A percentile compares a stretch with the other conserved stretches of the same genome.
phyloP scores from a whole-genome alignment of 2,888 invertebrate species.

The Amphimallon solstitiale region DNA sequence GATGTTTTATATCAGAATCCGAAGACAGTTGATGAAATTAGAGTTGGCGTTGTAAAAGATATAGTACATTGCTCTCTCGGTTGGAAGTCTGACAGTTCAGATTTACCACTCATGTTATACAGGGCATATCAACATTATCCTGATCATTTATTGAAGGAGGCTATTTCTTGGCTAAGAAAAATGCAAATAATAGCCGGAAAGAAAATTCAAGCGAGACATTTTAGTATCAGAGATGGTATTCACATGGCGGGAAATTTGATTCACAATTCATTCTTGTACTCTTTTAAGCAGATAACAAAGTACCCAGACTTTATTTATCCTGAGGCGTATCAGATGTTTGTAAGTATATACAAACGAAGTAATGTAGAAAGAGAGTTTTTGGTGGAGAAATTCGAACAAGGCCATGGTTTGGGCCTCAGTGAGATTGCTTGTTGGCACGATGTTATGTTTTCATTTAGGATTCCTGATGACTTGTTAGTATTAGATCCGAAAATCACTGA shows the following conservation, averaged over 20 bases:
- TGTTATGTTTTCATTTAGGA: conserved; percentile 62
- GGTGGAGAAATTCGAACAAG: conserved; percentile 55
- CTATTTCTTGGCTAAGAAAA: conserved; percentile 69
- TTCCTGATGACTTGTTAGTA: conserved; percentile 68
- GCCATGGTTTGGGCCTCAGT: conserved; percentile 64
- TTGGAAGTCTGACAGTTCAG: conserved; percentile 69
- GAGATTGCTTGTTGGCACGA: conserved; percentile 60
- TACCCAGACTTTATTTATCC: conserved; percentile 64
- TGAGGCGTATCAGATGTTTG: conserved; percentile 55
- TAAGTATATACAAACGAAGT: conserved; percentile 42
- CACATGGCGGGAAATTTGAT: conserved; percentile 43
- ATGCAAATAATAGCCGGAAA: conserved; percentile 71
- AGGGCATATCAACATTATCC: conserved; percentile 78
- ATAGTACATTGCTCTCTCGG: conserved; percentile 75
- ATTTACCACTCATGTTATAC: conserved; percentile 74
- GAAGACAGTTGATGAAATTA: conserved; percentile 64
- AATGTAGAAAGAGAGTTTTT: conserved; percentile 18
- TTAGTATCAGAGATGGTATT: conserved; percentile 48
- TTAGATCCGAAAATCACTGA: conserved; percentile 66
- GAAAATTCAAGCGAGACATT: conserved; percentile 49
- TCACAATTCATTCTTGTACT: conserved; percentile 52
- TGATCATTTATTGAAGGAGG: conserved; percentile 70
- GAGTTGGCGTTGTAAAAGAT: conserved; percentile 66
- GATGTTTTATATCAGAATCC: conserved; percentile 59
- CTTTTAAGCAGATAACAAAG: conserved; percentile 56